Evolutionary conservation across 1,140 invertebrate genomes (phyloP).

Genomic region (Hypothenemus hampei): DNA sequence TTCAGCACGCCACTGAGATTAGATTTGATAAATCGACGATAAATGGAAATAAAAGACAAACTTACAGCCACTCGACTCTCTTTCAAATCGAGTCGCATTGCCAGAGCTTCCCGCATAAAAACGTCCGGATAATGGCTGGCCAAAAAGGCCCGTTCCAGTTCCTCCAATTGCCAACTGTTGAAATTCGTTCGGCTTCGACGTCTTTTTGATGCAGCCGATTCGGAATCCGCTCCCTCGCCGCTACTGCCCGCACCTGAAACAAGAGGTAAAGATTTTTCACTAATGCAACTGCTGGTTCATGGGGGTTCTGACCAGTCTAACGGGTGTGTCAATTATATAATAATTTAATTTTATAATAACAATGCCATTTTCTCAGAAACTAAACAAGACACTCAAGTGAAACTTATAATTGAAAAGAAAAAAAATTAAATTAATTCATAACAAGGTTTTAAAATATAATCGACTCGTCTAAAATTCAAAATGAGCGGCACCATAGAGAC

Average conservation of each 20-base stretch:
- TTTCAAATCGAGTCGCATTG: conserved; percentile 91
- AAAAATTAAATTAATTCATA: too few species aligned
- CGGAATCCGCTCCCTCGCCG: conserved; percentile 56
- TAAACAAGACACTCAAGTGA: too few species aligned
- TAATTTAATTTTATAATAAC: too few species aligned
- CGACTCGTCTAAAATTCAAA: conserved; percentile 10
- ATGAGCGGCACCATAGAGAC: neutral
- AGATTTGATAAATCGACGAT: too few species aligned
- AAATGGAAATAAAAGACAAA: conserved; percentile 38
- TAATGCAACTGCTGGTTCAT: too few species aligned
- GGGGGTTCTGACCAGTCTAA: too few species aligned
- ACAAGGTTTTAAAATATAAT: too few species aligned
- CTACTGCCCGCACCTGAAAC: conserved; percentile 47
- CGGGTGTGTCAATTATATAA: too few species aligned
- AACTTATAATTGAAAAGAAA: too few species aligned
- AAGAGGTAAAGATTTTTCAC: too few species aligned
- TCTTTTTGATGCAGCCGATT: conserved; percentile 67
- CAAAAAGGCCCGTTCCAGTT: conserved; percentile 94
- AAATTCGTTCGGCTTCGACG: conserved; percentile 95
- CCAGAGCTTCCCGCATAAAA: conserved; percentile 95
- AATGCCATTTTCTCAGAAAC: too few species aligned
- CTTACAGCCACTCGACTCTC: conserved; percentile 97
- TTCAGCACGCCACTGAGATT: too few species aligned
- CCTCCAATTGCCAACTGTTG: conserved; percentile 98
- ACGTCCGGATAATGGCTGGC: conserved; percentile 97